A percentile compares a stretch with the other conserved stretches of the same genome.
Evolutionary conservation across 2,797 vertebrate genomes (phyloP).

Genomic region (Squalus acanthias): DNA sequence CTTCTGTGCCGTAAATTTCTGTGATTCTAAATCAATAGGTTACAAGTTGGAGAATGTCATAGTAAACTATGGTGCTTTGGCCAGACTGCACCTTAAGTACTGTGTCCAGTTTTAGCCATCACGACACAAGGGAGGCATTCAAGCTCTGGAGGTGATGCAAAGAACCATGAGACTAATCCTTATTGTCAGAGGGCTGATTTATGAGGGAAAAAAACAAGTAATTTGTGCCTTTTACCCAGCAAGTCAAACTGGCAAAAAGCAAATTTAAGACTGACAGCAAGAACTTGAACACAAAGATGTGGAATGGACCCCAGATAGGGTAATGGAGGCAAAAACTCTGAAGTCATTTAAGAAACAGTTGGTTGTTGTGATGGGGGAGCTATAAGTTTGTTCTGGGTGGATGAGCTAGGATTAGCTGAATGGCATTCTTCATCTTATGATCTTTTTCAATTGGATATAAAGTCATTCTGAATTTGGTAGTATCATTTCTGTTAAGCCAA

Average conservation of each 20-base stretch:
- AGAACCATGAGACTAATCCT: neutral
- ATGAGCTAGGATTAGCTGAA: neutral
- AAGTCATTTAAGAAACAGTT: neutral
- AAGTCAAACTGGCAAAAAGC: too few species aligned
- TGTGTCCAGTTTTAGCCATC: neutral
- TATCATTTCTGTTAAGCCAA: too few species aligned
- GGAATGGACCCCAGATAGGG: too few species aligned
- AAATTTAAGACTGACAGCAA: neutral
- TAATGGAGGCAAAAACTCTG: too few species aligned
- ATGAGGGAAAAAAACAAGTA: neutral
- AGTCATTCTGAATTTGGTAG: too few species aligned
- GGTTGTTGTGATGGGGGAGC: neutral
- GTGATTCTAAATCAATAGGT: too few species aligned
- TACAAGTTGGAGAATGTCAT: too few species aligned
- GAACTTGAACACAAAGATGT: neutral
- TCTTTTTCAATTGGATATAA: too few species aligned
- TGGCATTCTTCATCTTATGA: neutral
- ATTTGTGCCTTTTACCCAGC: neutral
- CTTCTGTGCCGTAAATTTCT: too few species aligned
- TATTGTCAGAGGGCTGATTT: neutral
- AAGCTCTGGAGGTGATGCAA: neutral
- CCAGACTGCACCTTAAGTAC: neutral
- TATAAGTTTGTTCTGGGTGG: neutral
- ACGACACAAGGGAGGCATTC: neutral
- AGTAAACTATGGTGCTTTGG: neutral